These are phyloP conservation scores for Clunio marinus DNA, from an alignment of 2,888 invertebrate species.

Conservation along the genomic window DNA sequence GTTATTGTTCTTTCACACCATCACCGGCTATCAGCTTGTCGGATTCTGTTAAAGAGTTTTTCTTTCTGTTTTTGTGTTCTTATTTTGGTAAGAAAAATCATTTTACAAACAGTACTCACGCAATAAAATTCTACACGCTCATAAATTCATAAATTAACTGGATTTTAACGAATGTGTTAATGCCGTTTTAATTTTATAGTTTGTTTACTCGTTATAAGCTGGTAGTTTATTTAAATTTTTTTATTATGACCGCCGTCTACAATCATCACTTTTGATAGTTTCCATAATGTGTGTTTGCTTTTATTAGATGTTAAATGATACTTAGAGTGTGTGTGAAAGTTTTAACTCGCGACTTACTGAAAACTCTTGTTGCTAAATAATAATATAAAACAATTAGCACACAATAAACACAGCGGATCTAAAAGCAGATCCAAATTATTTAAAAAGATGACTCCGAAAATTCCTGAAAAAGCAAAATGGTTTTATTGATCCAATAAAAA, in stretches of 20 bases:
- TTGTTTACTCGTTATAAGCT: conserved; percentile 26
- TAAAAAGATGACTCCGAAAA: background rate
- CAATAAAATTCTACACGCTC: conserved; percentile 17
- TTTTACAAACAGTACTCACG: background rate
- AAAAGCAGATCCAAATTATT: too few species aligned
- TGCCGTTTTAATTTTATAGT: conserved; percentile 37
- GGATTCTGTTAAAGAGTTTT: too few species aligned
- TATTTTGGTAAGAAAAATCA: too few species aligned
- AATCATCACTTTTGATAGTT: conserved; percentile 25
- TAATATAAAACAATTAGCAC: background rate
- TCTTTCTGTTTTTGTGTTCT: too few species aligned
- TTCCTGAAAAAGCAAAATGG: background rate
- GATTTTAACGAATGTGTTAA: conserved; percentile 38
- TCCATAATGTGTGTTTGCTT: conserved; percentile 11
- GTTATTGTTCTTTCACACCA: too few species aligned
- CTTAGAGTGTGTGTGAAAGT: background rate
- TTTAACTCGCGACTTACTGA: background rate
- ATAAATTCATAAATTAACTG: conserved; percentile 27
- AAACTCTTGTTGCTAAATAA: background rate
- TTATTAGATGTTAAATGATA: background rate
- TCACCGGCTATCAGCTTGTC: too few species aligned
- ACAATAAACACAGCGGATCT: background rate
- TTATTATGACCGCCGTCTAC: conserved; percentile 31
- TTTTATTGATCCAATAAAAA: conserved; percentile 3
- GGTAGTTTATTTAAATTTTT: conserved; percentile 39